These are phyloP conservation scores for Xylocopa sonorina DNA, from an alignment of 1,140 invertebrate genomes.

Conservation along the genomic window DNA sequence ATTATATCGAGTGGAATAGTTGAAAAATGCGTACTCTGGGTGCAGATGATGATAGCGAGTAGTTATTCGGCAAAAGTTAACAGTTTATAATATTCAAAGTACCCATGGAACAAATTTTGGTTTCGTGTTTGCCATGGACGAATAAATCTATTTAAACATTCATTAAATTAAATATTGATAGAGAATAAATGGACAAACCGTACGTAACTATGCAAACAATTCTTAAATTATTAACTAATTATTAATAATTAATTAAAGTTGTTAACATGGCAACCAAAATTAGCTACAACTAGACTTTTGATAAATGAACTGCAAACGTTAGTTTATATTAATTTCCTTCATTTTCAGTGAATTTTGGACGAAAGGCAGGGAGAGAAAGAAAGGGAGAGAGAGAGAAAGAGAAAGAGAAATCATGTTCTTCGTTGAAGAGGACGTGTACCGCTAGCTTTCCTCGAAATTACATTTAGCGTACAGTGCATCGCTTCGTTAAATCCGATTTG, in stretches of 20 bases:
- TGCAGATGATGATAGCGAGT: neutral
- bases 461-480: conserved; percentile 22
- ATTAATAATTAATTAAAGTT: neutral
- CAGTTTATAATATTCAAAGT: neutral
- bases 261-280: neutral
- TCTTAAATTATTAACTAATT: neutral
- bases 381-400: too few relatives aligned
- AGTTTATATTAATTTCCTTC: conserved; percentile 18
- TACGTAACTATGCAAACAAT: neutral
- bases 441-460: conserved; percentile 38
- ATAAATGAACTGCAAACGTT: neutral
- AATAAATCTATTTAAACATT: neutral
- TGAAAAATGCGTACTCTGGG: too few relatives aligned
- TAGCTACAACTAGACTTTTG: neutral
- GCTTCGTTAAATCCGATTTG: conserved; percentile 38
- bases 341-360: neutral
- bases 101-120: neutral
- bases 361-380: too few relatives aligned
- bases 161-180: neutral
- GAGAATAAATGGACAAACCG: neutral
- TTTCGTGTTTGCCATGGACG: neutral
- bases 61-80: neutral
- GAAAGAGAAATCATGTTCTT: conserved; percentile 11
- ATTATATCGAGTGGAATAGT: neutral
- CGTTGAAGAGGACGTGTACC: neutral